Evolutionary conservation across 2,113 vertebrate species (phyloP).

Genomic region (Erythrocercus mccallii): DNA sequence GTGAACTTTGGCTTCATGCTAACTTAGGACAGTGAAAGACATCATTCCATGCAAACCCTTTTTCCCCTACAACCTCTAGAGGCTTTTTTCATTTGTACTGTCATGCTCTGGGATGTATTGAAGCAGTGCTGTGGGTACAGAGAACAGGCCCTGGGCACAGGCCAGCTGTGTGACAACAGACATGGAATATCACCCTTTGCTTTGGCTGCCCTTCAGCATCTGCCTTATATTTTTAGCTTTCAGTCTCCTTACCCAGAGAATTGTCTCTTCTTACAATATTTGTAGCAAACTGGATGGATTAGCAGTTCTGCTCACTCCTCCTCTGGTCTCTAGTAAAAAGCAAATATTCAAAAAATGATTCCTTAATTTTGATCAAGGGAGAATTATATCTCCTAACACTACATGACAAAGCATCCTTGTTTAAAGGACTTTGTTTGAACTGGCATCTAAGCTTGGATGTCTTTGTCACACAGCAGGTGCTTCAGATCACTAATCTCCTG

Average conservation of each 20-base stretch:
- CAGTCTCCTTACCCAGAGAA: background rate
- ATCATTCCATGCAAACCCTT: background rate
- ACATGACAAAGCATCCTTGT: background rate
- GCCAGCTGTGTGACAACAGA: background rate
- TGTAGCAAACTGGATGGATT: background rate
- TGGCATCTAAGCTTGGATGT: background rate
- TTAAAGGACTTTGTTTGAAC: background rate
- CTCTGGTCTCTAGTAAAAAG: background rate
- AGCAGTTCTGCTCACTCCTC: background rate
- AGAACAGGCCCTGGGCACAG: background rate
- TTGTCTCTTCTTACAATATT: background rate
- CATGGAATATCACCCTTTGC: background rate
- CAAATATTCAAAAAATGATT: background rate
- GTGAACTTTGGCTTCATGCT: background rate
- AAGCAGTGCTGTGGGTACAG: background rate
- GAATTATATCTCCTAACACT: background rate
- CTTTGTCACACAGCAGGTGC: background rate
- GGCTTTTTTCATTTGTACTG: background rate
- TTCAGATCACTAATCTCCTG: background rate
- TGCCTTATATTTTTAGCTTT: constrained; percentile 46
- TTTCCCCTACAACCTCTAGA: background rate
- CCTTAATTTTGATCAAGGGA: background rate
- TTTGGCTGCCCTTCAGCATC: constrained; percentile 38
- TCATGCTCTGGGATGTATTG: background rate
- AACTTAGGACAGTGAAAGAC: background rate